Percentiles rank a stretch among this genome's conserved stretches.
These are phyloP conservation scores for Maconellicoccus hirsutus DNA, from an alignment of 1,140 invertebrate species.

Conservation along the genomic window DNA sequence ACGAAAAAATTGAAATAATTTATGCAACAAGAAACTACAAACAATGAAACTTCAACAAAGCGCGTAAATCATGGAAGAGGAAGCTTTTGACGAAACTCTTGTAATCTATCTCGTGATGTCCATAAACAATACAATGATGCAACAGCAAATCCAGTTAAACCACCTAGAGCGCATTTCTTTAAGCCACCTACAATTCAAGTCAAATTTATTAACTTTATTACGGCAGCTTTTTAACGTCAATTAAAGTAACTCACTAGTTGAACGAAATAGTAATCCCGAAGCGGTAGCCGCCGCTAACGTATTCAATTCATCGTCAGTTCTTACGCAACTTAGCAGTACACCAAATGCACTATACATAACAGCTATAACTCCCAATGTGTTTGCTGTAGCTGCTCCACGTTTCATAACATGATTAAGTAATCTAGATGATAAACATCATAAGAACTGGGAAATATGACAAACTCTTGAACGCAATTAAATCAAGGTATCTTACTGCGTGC, in stretches of 20 bases:
- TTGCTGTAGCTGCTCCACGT: conserved; percentile 78
- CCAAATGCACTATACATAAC: conserved; percentile 89
- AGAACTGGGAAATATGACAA: no score
- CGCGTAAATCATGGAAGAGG: conserved; percentile 12
- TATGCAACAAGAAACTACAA: conserved; percentile 19
- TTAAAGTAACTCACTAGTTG: conserved; percentile 47
- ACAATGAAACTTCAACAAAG: not conserved
- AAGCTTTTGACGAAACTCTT: conserved; percentile 23
- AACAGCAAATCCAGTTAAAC: conserved; percentile 54
- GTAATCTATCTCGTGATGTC: conserved; percentile 43
- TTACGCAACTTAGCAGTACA: conserved; percentile 62
- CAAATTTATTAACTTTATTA: not conserved
- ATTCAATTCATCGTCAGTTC: conserved; percentile 85
- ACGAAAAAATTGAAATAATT: not conserved
- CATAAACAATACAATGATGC: conserved; percentile 51
- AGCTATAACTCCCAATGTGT: conserved; percentile 76
- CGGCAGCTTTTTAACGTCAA: not conserved
- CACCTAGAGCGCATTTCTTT: conserved; percentile 56
- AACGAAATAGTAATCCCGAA: conserved; percentile 83
- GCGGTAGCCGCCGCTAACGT: conserved; percentile 73
- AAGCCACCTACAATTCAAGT: conserved; percentile 47
- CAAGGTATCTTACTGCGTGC: conserved; percentile 64
- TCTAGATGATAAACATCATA: no score
- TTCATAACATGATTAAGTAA: conserved; percentile 89
- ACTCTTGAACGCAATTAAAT: not conserved